Percentiles rank a stretch among this genome's conserved stretches.
Conservation (phyloP, 2,888 invertebrate genomes). For the Celastrina argiolus region DNA sequence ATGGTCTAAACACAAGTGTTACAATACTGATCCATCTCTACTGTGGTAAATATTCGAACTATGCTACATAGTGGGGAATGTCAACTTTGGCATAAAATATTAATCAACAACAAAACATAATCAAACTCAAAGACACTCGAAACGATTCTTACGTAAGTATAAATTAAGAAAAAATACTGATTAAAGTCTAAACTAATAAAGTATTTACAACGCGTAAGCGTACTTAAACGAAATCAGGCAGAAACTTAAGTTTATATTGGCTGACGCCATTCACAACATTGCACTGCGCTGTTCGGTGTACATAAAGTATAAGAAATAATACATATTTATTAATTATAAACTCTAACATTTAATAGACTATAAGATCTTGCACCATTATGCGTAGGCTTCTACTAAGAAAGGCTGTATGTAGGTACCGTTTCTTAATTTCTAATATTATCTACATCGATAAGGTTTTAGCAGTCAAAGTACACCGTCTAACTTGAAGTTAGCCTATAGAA, state of each 20-base stretch:
- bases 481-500: not conserved
- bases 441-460: constrained; percentile 4
- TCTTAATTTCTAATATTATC: constrained; percentile 26
- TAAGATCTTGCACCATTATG: constrained; percentile 50
- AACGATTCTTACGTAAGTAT: constrained; percentile 69
- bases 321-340: constrained; percentile 33
- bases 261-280: constrained; percentile 31
- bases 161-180: constrained; percentile 75
- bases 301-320: constrained; percentile 31
- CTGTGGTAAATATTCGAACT: constrained; percentile 48
- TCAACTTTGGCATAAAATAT: constrained; percentile 85
- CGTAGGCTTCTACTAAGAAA: constrained; percentile 57
- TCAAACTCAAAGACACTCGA: constrained; percentile 69
- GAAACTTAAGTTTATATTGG: constrained; percentile 11
- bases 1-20: constrained; percentile 44
- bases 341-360: constrained; percentile 39
- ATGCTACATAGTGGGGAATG: constrained; percentile 82
- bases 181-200: constrained; percentile 63
- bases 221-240: constrained; percentile 42
- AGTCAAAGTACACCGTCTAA: not conserved
- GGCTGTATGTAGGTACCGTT: constrained; percentile 64
- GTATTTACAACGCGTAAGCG: constrained; percentile 63
- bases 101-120: constrained; percentile 74
- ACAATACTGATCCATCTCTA: constrained; percentile 52
- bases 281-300: constrained; percentile 34